A percentile compares a stretch with the other conserved stretches of the same genome.
These are phyloP conservation scores for Trichopoda pennipes DNA, from an alignment of 2,888 invertebrate genomes.

Conservation along the genomic window DNA sequence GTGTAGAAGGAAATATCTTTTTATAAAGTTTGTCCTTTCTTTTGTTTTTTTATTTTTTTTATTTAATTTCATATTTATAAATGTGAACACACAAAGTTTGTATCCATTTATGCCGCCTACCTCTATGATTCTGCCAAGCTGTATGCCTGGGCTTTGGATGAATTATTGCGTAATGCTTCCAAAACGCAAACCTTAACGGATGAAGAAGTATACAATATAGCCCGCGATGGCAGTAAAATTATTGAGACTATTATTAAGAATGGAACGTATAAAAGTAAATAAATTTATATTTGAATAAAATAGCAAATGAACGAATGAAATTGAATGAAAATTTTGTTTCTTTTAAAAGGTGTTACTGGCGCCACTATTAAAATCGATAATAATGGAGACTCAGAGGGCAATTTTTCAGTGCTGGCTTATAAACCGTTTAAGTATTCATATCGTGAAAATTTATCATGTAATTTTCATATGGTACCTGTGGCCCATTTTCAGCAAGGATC, in stretches of 20 bases:
- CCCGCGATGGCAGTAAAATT: slow-evolving; percentile 92
- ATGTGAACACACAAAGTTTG: slow-evolving; percentile 84
- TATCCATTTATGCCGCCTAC: slow-evolving; percentile 95
- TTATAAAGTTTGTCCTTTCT: background rate
- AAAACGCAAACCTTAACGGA: slow-evolving; percentile 83
- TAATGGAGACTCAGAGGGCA: slow-evolving; percentile 97
- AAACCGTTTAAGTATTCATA: slow-evolving; percentile 82
- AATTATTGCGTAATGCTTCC: slow-evolving; percentile 83
- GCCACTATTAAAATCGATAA: slow-evolving; percentile 95
- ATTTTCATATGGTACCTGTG: slow-evolving; percentile 91
- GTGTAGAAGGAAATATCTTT: slow-evolving; percentile 32
- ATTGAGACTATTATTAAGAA: slow-evolving; percentile 92
- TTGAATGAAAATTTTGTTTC: background rate
- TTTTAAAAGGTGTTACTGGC: slow-evolving; percentile 92
- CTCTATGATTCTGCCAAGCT: slow-evolving; percentile 96
- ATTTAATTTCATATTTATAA: background rate
- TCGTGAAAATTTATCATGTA: slow-evolving; percentile 85
- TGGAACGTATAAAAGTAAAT: slow-evolving; percentile 91
- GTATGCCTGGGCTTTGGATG: slow-evolving; percentile 92
- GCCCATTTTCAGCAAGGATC: slow-evolving; percentile 89
- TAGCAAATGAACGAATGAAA: background rate
- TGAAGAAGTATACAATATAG: slow-evolving; percentile 85
- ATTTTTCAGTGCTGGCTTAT: slow-evolving; percentile 95
- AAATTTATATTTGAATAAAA: background rate
- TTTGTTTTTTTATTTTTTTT: slow-evolving; percentile 18